phyloP scores from a whole-genome alignment of 1,140 invertebrate species.

The Drosophila micromelanica region DNA sequence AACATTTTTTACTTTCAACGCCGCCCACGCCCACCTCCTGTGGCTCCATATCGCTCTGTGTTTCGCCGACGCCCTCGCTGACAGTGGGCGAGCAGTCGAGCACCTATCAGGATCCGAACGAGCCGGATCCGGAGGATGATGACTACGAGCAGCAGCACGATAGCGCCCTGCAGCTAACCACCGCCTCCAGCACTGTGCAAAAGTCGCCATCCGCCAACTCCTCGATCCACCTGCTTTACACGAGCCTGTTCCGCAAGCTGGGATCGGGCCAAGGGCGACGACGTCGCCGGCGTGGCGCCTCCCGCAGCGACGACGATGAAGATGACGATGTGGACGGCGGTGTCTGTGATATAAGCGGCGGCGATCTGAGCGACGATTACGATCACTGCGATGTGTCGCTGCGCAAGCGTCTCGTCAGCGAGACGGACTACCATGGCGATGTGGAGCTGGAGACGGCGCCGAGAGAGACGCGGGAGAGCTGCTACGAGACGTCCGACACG shows the following conservation, averaged over 20 bases:
- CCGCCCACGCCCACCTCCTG: slow-evolving; percentile 74
- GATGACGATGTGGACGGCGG: slow-evolving; percentile 74
- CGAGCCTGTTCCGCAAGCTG: slow-evolving; percentile 64
- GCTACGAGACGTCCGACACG: slow-evolving; percentile 81
- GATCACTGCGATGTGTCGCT: slow-evolving; percentile 72
- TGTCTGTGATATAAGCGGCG: slow-evolving; percentile 82
- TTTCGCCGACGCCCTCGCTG: slow-evolving; percentile 66
- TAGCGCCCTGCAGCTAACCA: slow-evolving; percentile 68
- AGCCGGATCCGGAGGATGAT: slow-evolving; percentile 45
- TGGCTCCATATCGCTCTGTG: slow-evolving; percentile 69
- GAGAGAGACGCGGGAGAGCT: slow-evolving; percentile 74
- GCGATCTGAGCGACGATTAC: slow-evolving; percentile 77
- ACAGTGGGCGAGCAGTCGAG: slow-evolving; percentile 39
- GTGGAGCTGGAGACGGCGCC: slow-evolving; percentile 68
- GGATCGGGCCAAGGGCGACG: slow-evolving; percentile 53
- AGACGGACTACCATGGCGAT: slow-evolving; percentile 76
- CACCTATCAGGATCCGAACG: slow-evolving; percentile 41
- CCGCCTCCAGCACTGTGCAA: slow-evolving; percentile 56
- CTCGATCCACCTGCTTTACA: slow-evolving; percentile 76
- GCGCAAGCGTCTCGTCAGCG: slow-evolving; percentile 60
- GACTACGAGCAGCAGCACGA: slow-evolving; percentile 56
- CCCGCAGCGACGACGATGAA: slow-evolving; percentile 68
- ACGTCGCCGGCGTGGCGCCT: slow-evolving; percentile 51
- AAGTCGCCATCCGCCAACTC: slow-evolving; percentile 77
- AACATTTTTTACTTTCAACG: slow-evolving; percentile 83